phyloP scores from a whole-genome alignment of 2,888 invertebrate species.

The Margaritifera margaritifera region DNA sequence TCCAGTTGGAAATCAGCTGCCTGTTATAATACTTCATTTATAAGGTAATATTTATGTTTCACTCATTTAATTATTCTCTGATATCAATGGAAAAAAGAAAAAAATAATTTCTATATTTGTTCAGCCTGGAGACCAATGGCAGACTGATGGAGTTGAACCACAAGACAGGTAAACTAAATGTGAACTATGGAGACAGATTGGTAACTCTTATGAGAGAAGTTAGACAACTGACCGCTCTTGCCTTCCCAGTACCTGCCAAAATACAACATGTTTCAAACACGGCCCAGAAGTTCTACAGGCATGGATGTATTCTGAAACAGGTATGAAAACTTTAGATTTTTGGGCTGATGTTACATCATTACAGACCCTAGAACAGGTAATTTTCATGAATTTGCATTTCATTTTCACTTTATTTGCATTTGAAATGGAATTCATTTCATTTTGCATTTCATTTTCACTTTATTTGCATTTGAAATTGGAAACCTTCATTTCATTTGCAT shows the following conservation, averaged over 20 bases:
- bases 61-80: too few species aligned
- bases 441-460: not conserved
- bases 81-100: too few species aligned
- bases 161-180: constrained; percentile 77
- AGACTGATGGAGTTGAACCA: constrained; percentile 74
- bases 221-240: constrained; percentile 87
- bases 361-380: too few species aligned
- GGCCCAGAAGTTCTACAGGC: constrained; percentile 85
- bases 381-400: not conserved
- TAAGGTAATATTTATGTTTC: too few species aligned
- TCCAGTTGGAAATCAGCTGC: too few species aligned
- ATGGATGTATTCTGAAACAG: constrained; percentile 92
- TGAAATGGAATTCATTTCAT: not conserved
- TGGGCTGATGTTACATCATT: too few species aligned
- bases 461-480: not conserved
- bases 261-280: constrained; percentile 82
- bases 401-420: not conserved
- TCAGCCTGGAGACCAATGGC: constrained; percentile 75
- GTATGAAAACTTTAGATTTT: constrained; percentile 71
- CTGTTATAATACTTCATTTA: too few species aligned
- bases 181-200: constrained; percentile 91
- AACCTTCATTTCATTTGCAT: not conserved
- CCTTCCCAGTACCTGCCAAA: constrained; percentile 83
- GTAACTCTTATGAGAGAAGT: constrained; percentile 90
- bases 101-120: too few species aligned